Evolutionary conservation across 1,140 invertebrate genomes (phyloP).

Genomic region (Leptinotarsa texana): DNA sequence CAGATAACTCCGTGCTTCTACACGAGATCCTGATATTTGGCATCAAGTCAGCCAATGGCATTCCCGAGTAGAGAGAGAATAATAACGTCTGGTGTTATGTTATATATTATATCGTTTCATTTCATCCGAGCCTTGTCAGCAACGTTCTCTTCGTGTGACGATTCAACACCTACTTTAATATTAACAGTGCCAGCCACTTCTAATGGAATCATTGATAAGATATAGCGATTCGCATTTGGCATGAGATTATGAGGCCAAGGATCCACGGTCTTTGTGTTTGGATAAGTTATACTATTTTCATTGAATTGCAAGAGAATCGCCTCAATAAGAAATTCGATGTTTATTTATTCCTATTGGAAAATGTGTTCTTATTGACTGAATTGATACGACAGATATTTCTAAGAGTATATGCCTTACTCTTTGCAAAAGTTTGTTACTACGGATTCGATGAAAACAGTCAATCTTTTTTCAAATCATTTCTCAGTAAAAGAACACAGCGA

Average conservation of each 20-base stretch:
- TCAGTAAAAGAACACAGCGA: too few relatives aligned
- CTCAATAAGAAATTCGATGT: neutral
- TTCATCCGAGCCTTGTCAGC: constrained; percentile 26
- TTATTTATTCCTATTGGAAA: neutral
- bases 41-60: constrained; percentile 32
- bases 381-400: neutral
- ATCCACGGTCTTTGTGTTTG: neutral
- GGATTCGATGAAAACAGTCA: too few relatives aligned
- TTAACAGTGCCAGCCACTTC: constrained; percentile 27
- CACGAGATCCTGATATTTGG: constrained; percentile 45
- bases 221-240: constrained; percentile 5
- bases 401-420: too few relatives aligned
- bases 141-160: constrained; percentile 27
- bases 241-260: neutral
- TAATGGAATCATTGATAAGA: constrained; percentile 21
- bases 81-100: constrained; percentile 33
- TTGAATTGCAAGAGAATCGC: neutral
- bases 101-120: constrained; percentile 32
- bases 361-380: neutral
- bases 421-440: too few relatives aligned
- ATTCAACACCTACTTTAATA: constrained; percentile 43
- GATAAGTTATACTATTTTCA: constrained; percentile 14
- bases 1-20: constrained; percentile 43
- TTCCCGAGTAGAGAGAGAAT: constrained; percentile 21
- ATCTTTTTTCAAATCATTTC: too few relatives aligned